Percentiles rank a stretch among this genome's conserved stretches.
phyloP scores from a whole-genome alignment of 2,797 vertebrate species.

The Esox lucius region DNA sequence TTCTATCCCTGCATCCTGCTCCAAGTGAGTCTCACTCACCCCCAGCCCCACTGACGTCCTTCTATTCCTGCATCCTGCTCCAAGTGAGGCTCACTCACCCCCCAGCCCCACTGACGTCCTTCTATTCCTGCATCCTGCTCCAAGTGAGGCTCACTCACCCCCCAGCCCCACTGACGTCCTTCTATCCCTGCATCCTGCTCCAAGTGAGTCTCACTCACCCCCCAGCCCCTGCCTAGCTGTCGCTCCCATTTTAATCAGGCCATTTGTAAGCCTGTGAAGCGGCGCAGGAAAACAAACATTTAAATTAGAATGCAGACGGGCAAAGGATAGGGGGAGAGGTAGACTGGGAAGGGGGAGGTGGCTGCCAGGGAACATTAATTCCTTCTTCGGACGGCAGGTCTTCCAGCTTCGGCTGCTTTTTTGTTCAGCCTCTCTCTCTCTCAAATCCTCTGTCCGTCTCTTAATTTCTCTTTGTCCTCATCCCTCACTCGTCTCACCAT shows the following conservation, averaged over 20 bases:
- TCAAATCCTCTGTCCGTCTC: slow-evolving; percentile 34
- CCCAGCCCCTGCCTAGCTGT: background rate
- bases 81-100: background rate
- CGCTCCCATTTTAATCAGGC: slow-evolving; percentile 37
- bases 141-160: background rate
- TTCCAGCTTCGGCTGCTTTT: slow-evolving; percentile 28
- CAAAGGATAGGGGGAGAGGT: slow-evolving; percentile 22
- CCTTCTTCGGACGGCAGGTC: background rate
- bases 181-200: slow-evolving; percentile 1
- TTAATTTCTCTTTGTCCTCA: background rate
- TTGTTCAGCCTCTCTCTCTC: slow-evolving; percentile 28
- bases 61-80: slow-evolving; percentile 1
- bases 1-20: background rate
- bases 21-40: slow-evolving; percentile 1
- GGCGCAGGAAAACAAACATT: slow-evolving; percentile 56
- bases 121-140: slow-evolving; percentile 1
- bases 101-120: background rate
- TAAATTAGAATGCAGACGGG: slow-evolving; percentile 58
- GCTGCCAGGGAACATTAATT: background rate
- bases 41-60: background rate
- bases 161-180: background rate
- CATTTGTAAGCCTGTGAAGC: slow-evolving; percentile 46
- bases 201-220: background rate
- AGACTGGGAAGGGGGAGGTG: background rate
- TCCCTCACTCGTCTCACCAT: background rate